Evolutionary conservation across 2,113 vertebrate genomes (phyloP), one percentile per base, ranked within the genome.

Genomic region (Urocitellus parryii): DNA sequence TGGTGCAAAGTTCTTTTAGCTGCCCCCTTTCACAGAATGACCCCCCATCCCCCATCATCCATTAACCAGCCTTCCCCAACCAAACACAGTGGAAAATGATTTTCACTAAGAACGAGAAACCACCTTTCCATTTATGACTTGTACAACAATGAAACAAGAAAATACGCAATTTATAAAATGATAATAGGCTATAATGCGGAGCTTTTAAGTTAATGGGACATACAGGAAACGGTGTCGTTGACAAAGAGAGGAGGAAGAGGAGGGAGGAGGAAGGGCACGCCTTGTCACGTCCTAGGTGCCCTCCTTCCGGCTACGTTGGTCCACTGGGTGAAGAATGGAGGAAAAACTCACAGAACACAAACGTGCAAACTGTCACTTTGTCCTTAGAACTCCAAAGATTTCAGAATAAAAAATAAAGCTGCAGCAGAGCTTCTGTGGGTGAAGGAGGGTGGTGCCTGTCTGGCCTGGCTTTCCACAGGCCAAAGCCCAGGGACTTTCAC

Each of bases 131-230:
- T 94, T 97, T 95, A 95, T 80, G 78, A 79, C 86, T 96, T 0
- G 0, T 77, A 96, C 65, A 79, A 92, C 96, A 83, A 94, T 95
- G 87, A 92, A 56, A 97, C 90, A 97, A 97, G 92, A 96, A 96
- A 97, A 94, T 76, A 95, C 27, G 74, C 90, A 90, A 97, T 97
- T 97, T 97, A 97, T 96, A 95, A 97, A 91, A 98, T 98, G 92
- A 96, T 95, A 96, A 98, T 96, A 96, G 89, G 94, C 95, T 95
- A 82, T 98, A 97, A 95, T 74, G 81, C 68, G 82, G 90, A 96
- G 97, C 70, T 98, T 98, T 98, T 96, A 97, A 97, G 93, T 98
- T 98, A 98, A 97, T 95, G 90, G 94, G 77, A 97, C 95, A 88
- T 96, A 85, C 68, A 95, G 92, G 88, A 88, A 98, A 91, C 86